Conservation (phyloP, 2,113 vertebrate species). For the Sitta europaea region DNA sequence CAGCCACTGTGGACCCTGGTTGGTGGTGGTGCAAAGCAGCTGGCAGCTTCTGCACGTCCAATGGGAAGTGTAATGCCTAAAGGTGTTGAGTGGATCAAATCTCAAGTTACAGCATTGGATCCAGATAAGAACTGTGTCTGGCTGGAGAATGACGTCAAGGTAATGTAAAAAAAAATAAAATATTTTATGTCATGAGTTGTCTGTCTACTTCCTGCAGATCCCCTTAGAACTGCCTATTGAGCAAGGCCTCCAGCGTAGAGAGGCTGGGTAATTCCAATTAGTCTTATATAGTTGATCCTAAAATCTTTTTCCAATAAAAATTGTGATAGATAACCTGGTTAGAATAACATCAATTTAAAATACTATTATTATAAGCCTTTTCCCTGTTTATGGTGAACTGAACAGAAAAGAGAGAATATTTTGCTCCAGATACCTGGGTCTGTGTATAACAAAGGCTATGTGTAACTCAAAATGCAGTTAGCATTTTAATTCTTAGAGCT, state of each 20-base stretch:
- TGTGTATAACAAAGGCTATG: background rate
- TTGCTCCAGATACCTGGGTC: background rate
- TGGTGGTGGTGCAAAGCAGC: conserved; percentile 87
- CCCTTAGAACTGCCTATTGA: background rate
- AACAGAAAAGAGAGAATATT: background rate
- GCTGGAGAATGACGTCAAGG: conserved; percentile 80
- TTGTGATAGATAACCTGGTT: background rate
- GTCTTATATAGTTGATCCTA: background rate
- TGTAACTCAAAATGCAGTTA: background rate
- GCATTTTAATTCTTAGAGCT: background rate
- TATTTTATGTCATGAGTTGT: background rate
- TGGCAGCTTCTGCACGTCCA: conserved; percentile 77
- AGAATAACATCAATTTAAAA: background rate
- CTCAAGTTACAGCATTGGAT: conserved; percentile 81
- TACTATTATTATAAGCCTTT: background rate
- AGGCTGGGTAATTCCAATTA: background rate
- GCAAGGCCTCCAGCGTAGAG: background rate
- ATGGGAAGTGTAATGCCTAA: conserved; percentile 83
- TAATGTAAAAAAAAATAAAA: conserved; percentile 1
- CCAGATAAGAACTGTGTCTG: conserved; percentile 83
- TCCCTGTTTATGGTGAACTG: background rate
- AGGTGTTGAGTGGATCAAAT: conserved; percentile 90
- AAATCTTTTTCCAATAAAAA: background rate
- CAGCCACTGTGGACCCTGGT: conserved; percentile 96
- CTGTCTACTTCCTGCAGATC: background rate